These are phyloP conservation scores for Nothobranchius furzeri DNA, from an alignment of 2,113 vertebrate genomes.

Conservation along the genomic window DNA sequence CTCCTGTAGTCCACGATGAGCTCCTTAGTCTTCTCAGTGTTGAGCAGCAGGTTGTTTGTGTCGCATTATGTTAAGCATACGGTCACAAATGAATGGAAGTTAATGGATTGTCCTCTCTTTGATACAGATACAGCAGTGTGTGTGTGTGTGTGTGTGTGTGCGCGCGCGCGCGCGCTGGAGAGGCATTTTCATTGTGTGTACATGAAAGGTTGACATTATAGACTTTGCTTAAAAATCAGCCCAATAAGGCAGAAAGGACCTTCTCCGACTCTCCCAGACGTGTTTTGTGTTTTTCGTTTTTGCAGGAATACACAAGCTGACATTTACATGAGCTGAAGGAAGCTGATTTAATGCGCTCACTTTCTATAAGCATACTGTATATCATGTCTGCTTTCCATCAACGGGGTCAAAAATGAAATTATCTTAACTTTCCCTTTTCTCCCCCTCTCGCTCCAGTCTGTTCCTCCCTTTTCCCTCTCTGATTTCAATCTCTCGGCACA, in stretches of 20 bases:
- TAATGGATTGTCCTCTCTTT: no score
- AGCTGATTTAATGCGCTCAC: constrained; percentile 38
- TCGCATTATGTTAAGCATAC: no score
- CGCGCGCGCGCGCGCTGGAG: not conserved
- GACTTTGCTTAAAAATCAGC: constrained; percentile 53
- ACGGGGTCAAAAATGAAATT: constrained; percentile 46
- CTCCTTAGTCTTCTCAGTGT: no score
- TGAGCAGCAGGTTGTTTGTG: no score
- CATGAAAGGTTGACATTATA: constrained; percentile 45
- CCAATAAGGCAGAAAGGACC: constrained; percentile 51
- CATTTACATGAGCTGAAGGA: constrained; percentile 55
- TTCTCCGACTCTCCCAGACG: constrained; percentile 40
- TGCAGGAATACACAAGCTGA: constrained; percentile 46
- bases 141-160: constrained; percentile 1
- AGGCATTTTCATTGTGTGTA: constrained; percentile 14
- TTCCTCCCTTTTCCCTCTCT: constrained; percentile 18
- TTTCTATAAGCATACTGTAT: constrained; percentile 43
- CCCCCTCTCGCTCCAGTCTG: constrained; percentile 17
- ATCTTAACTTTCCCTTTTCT: constrained; percentile 50
- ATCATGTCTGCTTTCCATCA: constrained; percentile 28
- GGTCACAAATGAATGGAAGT: no score
- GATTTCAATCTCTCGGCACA: constrained; percentile 75
- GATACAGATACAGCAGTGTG: not conserved
- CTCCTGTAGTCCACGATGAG: no score
- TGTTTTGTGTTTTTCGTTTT: constrained; percentile 46